Base-by-base conservation (phyloP, 2,888 invertebrate species). In the Girardia tigrina region DNA sequence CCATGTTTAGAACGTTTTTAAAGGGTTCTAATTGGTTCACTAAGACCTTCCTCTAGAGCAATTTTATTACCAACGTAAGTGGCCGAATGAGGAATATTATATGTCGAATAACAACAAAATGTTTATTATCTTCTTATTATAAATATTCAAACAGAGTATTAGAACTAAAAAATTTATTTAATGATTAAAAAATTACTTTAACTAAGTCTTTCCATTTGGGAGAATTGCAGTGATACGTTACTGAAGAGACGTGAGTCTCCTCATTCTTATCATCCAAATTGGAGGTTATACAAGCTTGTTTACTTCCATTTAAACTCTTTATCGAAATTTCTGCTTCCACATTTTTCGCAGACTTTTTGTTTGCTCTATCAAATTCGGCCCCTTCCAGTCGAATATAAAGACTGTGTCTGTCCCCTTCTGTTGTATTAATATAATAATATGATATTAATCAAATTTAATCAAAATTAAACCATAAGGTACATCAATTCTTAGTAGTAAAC, bases 171-270 rank as follows among this genome's bases (percentile, higher is more conserved):
- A n/a, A n/a, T n/a, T n/a, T n/a, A n/a, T n/a, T n/a, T n/a, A n/a
- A n/a, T n/a, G n/a, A n/a, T n/a, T n/a, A n/a, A n/a, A n/a, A n/a
- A n/a, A n/a, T n/a, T n/a, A 56, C 56, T 16, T 56, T 56, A 8
- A 56, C 23, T n/a, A 56, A 56, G n/a, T 56, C 56, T 6, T 56
- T 56, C 56, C 56, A 56, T 56, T 56, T 56, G 6, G 56, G 56
- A n/a, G 56, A 56, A 56, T 56, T 56, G n/a, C 56, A 20, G n/a
- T 56, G 56, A n/a, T 56, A 56, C 23, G 56, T 56, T 23, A 56
- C 56, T 4, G 56, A 4, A 2, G 56, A 56, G n/a, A 56, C 4
- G 23, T 56, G 23, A n/a, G n/a, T n/a, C n/a, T n/a, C n/a, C 2
- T 56, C 56, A 6, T n/a, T 56, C 23, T 4, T 8, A 56, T 56